These are phyloP conservation scores for Psammodynastes pulverulentus DNA, from an alignment of 2,113 vertebrate species.

Conservation along the genomic window DNA sequence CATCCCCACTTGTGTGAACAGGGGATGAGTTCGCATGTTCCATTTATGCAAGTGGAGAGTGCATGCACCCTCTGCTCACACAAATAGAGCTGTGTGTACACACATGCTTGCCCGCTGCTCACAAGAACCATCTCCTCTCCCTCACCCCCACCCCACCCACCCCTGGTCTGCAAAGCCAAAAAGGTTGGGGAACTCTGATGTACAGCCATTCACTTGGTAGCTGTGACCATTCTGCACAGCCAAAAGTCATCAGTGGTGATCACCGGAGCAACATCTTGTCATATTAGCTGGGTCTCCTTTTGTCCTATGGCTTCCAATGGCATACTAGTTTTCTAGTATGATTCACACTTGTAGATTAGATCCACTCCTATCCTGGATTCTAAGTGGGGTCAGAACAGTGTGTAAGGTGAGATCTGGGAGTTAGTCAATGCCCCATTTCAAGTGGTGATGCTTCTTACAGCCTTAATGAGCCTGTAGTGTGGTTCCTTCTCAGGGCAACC, in stretches of 20 bases:
- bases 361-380: background rate
- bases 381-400: background rate
- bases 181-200: background rate
- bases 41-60: background rate
- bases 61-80: no score
- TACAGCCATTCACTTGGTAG: background rate
- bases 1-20: background rate
- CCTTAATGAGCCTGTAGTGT: background rate
- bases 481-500: background rate
- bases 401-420: background rate
- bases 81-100: background rate
- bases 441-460: background rate
- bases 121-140: background rate
- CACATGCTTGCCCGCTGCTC: background rate
- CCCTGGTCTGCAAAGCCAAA: background rate
- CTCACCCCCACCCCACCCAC: no score
- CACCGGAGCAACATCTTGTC: background rate
- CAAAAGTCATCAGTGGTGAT: background rate
- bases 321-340: background rate
- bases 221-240: background rate
- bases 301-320: background rate
- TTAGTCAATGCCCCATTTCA: background rate
- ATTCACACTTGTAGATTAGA: background rate
- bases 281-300: background rate
- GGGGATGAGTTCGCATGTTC: background rate